Evolutionary conservation across 2,797 vertebrate genomes (phyloP).

Genomic region (Peromyscus eremicus): DNA sequence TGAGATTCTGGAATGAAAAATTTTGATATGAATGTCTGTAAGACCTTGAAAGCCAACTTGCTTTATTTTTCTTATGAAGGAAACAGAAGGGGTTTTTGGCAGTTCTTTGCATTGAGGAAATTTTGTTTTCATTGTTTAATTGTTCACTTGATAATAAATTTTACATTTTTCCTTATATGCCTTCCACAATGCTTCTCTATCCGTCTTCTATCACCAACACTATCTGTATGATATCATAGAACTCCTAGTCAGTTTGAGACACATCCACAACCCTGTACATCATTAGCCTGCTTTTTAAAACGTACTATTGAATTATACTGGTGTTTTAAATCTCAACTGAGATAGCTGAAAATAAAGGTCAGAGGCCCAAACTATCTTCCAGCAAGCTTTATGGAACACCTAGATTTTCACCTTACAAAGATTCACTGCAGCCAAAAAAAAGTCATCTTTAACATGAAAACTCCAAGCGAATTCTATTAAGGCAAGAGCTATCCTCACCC

Average conservation of each 20-base stretch:
- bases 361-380: neutral
- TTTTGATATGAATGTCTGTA: slow-evolving; percentile 35
- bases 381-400: neutral
- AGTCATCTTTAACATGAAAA: neutral
- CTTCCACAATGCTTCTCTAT: neutral
- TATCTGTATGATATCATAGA: neutral
- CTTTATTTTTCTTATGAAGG: slow-evolving; percentile 36
- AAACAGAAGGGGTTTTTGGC: neutral
- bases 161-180: neutral
- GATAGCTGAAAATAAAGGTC: slow-evolving; percentile 6
- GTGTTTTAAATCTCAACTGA: slow-evolving; percentile 16
- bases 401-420: neutral
- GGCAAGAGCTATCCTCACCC: neutral
- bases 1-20: slow-evolving; percentile 55
- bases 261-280: neutral
- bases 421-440: neutral
- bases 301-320: neutral
- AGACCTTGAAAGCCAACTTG: slow-evolving; percentile 38
- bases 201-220: neutral
- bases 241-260: neutral
- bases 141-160: neutral
- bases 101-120: neutral
- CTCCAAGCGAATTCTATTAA: neutral
- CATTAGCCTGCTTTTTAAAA: slow-evolving; percentile 39
- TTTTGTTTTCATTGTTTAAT: slow-evolving; percentile 23